phyloP scores from a whole-genome alignment of 2,797 vertebrate genomes.

The Erethizon dorsatum region DNA sequence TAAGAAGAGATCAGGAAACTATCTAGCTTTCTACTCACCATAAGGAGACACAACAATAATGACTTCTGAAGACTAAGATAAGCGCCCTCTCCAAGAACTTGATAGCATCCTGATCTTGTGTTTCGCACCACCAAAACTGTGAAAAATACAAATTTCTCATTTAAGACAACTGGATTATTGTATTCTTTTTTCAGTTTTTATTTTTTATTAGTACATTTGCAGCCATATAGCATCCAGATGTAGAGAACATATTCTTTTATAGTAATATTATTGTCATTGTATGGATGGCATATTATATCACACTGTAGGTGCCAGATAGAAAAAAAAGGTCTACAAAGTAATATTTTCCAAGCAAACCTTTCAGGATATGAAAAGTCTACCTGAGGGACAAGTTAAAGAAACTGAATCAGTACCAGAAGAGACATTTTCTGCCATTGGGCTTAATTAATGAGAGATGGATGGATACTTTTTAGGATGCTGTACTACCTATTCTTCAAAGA shows the following conservation, averaged over 20 bases:
- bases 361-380: neutral
- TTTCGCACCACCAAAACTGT: neutral
- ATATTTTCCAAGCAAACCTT: neutral
- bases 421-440: neutral
- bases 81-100: neutral
- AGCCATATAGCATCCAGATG: neutral
- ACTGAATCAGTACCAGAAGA: neutral
- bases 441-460: slow-evolving; percentile 19
- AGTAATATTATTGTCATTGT: neutral
- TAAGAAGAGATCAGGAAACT: neutral
- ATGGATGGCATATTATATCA: neutral
- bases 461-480: neutral
- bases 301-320: neutral
- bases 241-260: neutral
- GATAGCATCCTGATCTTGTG: neutral
- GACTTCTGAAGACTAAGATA: neutral
- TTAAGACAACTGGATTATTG: neutral
- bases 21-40: neutral
- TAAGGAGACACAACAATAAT: neutral
- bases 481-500: neutral
- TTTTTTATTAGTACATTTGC: neutral
- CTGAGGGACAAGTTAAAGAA: neutral
- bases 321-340: neutral
- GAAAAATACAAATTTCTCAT: neutral
- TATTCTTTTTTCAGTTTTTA: neutral